Evolutionary conservation across 64 coral and sea anemone genomes (phyloP), one percentile per base, ranked within the genome.

Genomic region (Montipora cactus): DNA sequence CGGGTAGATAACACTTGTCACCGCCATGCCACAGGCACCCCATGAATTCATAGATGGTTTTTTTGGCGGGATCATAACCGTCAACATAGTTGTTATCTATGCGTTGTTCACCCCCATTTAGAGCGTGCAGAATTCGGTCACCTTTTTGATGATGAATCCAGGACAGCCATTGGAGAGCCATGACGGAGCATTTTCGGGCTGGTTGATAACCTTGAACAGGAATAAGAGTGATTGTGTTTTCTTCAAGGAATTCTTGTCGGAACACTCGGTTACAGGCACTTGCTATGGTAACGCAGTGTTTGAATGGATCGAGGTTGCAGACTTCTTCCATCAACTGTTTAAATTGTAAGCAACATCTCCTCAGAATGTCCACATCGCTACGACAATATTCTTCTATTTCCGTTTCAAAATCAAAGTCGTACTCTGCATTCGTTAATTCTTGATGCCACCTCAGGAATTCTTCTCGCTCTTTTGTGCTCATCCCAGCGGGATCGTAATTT

Each of bases 281-380:
- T 11, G 92, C 92, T 7, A 94, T 94, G 3, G 92, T 94, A 0
- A 89, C 58, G 10, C 69, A 46, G 4, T 81, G 8, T 3, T 64
- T 44, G 12, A 94, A 94, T 4, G 92, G 92, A 25, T 94, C 92
- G 2, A 89, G 23, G 0, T 69, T 68, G 4, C 61, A 74, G 3
- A 44, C 74, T 15, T 89, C 48, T 15, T 49, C 28, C 45, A 83
- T 83, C 48, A 78, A 3, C 37, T 49, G 55, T 83, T 74, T 80
- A 19, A 91, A 91, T 44, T 91, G 7, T 19, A 83, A 49, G 72
- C 90, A 91, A 23, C 57, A 47, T 19, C n/a, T 16, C 3, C 78
- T 4, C 6, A 90, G 59, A 80, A 90, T 93, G 51, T 87, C 81
- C 7, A 87, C 91, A 51, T 87, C 91, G 46, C 21, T 77, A 15